A percentile compares a stretch with the other conserved stretches of the same genome.
These are phyloP conservation scores for Psettodes erumei DNA, from an alignment of 2,113 vertebrate species.

Conservation along the genomic window DNA sequence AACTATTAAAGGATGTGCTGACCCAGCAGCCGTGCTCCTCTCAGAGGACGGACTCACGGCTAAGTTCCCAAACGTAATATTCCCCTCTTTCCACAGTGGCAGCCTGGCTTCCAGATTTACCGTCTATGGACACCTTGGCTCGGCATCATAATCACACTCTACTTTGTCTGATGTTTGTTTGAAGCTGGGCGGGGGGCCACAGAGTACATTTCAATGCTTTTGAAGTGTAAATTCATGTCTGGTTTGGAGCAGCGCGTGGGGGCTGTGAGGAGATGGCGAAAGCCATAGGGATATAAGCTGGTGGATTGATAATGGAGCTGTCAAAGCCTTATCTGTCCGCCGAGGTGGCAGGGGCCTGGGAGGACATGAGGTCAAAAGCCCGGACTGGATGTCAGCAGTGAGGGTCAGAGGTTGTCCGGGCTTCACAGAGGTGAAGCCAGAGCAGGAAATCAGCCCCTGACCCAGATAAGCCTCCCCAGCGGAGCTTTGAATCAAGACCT, in stretches of 20 bases:
- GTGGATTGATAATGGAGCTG: slow-evolving; percentile 29
- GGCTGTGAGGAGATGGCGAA: slow-evolving; percentile 26
- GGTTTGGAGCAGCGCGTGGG: slow-evolving; percentile 34
- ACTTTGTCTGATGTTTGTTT: slow-evolving; percentile 70
- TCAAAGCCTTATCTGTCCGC: slow-evolving; percentile 19
- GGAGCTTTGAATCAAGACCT: slow-evolving; percentile 42
- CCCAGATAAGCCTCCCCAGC: slow-evolving; percentile 47
- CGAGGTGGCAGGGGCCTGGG: background rate
- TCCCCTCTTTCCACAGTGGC: slow-evolving; percentile 22
- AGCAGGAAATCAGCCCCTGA: slow-evolving; percentile 46
- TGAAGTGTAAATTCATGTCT: slow-evolving; percentile 68
- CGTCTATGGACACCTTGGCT: slow-evolving; percentile 56
- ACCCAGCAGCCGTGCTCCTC: slow-evolving; percentile 69
- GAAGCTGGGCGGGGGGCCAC: slow-evolving; percentile 53
- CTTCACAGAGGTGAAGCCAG: slow-evolving; percentile 40
- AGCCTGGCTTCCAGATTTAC: slow-evolving; percentile 49
- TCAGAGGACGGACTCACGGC: slow-evolving; percentile 56
- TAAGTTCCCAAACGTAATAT: slow-evolving; percentile 47
- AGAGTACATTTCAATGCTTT: slow-evolving; percentile 40
- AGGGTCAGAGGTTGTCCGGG: slow-evolving; percentile 29
- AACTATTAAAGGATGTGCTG: slow-evolving; percentile 73
- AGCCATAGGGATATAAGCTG: slow-evolving; percentile 37
- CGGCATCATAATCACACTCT: slow-evolving; percentile 55
- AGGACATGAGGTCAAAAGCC: slow-evolving; percentile 21
- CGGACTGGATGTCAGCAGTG: background rate